Percentiles rank a stretch among this genome's conserved stretches.
Conservation (phyloP, 2,888 invertebrate species). For the Eurytoma adleriae region DNA sequence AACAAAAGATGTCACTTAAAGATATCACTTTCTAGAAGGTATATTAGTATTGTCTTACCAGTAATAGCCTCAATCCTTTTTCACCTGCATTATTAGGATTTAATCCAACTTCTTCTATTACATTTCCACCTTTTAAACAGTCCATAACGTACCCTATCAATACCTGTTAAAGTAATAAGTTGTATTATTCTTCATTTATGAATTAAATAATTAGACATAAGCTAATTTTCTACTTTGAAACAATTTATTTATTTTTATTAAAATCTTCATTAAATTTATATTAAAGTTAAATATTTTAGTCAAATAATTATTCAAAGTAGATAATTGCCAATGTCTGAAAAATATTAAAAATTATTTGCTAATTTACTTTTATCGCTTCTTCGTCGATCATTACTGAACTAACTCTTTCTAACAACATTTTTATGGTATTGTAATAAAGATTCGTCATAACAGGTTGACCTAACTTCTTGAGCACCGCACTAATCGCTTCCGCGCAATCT, state of each 20-base stretch:
- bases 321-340: neutral
- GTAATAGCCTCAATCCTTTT: slow-evolving; percentile 91
- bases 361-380: slow-evolving; percentile 85
- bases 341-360: neutral
- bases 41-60: slow-evolving; percentile 77
- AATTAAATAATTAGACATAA: neutral
- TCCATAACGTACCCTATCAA: slow-evolving; percentile 80
- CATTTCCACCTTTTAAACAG: slow-evolving; percentile 84
- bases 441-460: slow-evolving; percentile 97
- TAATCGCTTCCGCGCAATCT: slow-evolving; percentile 94
- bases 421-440: slow-evolving; percentile 95
- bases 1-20: neutral
- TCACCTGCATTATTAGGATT: slow-evolving; percentile 90
- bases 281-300: neutral
- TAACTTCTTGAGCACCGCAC: slow-evolving; percentile 89
- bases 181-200: too few species aligned
- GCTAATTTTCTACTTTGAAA: slow-evolving; percentile 8
- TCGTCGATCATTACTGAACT: slow-evolving; percentile 98
- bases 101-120: slow-evolving; percentile 86
- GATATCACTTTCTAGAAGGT: slow-evolving; percentile 14
- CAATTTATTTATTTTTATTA: neutral
- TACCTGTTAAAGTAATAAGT: slow-evolving; percentile 67
- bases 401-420: slow-evolving; percentile 94
- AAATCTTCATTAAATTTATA: neutral
- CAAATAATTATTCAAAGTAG: neutral